Evolutionary conservation across 2,113 vertebrate species (phyloP), one percentile per base, ranked within the genome.

Genomic region (Cygnus buccinator): DNA sequence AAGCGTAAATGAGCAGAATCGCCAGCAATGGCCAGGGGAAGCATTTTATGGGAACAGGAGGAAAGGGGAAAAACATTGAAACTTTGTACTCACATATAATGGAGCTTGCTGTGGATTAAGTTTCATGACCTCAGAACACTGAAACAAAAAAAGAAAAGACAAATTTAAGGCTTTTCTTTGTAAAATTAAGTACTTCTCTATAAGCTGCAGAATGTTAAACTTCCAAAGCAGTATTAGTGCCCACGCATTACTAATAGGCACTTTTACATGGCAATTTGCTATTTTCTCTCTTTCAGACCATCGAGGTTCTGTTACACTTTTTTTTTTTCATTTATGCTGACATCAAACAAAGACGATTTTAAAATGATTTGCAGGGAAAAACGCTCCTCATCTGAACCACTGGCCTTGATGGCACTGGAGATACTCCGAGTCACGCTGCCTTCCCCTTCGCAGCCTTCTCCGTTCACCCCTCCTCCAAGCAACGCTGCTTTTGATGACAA

Each of bases 71-170:
- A 84, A 88, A 89, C 1, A 4, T 21, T 77, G 65, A 68, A 55
- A 33, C 22, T 55, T 93, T 95, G 89, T 99, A 99, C 99, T 99
- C 97, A 99, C 99, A 98, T 99, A 99, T 94, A 99, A 96, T 2
- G 99, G 99, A 98, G 99, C 99, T 99, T 99, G 99, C 83, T 99
- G 98, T 98, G 99, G 99, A 98, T 98, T 99, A 98, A 99, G 99
- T 99, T 99, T 99, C 99, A 99, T 99, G 99, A 99, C 99, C 98
- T 98, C 95, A 98, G 98, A 98, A 98, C 97, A 97, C 99, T 99
- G 98, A 81, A 99, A 98, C n/a, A 93, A 93, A 97, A 72, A 72
- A 97, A 76, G 61, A 95, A 89, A 91, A 94, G 61, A 91, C 25
- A 92, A 79, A 39, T 93, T 68, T 92, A 78, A 77, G 80, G 55